phyloP scores from a whole-genome alignment of 2,113 vertebrate genomes.

The Charadrius vociferus region DNA sequence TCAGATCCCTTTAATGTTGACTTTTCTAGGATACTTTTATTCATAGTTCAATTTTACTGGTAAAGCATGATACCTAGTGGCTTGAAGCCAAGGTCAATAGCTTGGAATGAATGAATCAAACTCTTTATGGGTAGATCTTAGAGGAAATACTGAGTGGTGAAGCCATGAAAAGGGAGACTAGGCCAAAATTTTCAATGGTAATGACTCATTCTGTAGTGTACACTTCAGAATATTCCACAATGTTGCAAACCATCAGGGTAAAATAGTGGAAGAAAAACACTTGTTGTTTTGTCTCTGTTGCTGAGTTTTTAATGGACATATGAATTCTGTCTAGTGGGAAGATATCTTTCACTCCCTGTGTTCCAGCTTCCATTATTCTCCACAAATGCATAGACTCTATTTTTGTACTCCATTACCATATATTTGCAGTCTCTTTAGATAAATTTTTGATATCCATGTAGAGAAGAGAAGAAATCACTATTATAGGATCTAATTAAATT shows the following conservation, averaged over 20 bases:
- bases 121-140: constrained; percentile 8
- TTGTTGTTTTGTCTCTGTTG: constrained; percentile 13
- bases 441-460: neutral
- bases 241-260: neutral
- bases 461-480: neutral
- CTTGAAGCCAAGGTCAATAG: neutral
- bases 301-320: constrained; percentile 33
- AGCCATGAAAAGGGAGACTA: constrained; percentile 16
- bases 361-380: constrained; percentile 26
- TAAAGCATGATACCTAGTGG: neutral
- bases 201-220: constrained; percentile 42
- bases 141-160: constrained; percentile 10
- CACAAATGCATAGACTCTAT: neutral
- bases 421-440: constrained; percentile 28
- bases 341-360: constrained; percentile 26
- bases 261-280: neutral
- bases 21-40: neutral
- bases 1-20: neutral
- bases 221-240: constrained; percentile 10
- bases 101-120: constrained; percentile 17
- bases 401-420: constrained; percentile 2
- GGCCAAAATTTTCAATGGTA: constrained; percentile 28
- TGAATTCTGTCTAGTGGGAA: constrained; percentile 38
- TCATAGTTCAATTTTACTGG: neutral
- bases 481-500: neutral